Percentiles rank a stretch among this genome's conserved stretches.
These are phyloP conservation scores for Ceratoteleas bidentatus DNA, from an alignment of 1,140 invertebrate species.

Conservation along the genomic window DNA sequence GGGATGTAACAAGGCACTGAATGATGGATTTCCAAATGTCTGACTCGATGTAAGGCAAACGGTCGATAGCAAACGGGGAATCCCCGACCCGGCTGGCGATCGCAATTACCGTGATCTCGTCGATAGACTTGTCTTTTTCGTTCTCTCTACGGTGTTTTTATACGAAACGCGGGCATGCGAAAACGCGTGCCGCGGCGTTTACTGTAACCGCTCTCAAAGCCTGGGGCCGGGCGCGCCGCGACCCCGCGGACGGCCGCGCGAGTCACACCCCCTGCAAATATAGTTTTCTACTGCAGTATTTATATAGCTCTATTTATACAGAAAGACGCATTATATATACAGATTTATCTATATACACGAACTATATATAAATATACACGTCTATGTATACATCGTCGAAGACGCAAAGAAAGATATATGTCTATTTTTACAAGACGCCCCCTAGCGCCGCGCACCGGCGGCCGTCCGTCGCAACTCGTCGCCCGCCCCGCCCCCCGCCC, in stretches of 20 bases:
- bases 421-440: slow-evolving; percentile 63
- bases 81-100: too few relatives aligned
- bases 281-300: slow-evolving; percentile 79
- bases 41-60: too few relatives aligned
- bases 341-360: too few relatives aligned
- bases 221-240: slow-evolving; percentile 26
- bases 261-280: slow-evolving; percentile 69
- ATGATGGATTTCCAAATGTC: too few relatives aligned
- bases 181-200: too few relatives aligned
- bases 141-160: slow-evolving; percentile 53
- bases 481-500: slow-evolving; percentile 15
- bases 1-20: too few relatives aligned
- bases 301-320: slow-evolving; percentile 77
- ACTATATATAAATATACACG: slow-evolving; percentile 64
- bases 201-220: slow-evolving; percentile 64
- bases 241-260: slow-evolving; percentile 58
- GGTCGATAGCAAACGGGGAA: too few relatives aligned
- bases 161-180: too few relatives aligned
- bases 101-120: slow-evolving; percentile 58
- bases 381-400: slow-evolving; percentile 40
- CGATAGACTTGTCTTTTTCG: slow-evolving; percentile 64
- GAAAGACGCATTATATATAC: slow-evolving; percentile 58
- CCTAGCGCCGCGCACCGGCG: slow-evolving; percentile 8
- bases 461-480: slow-evolving; percentile 42
- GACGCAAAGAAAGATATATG: slow-evolving; percentile 55